Conservation (phyloP, 2,113 vertebrate genomes). For the Zosterops pallidus region DNA sequence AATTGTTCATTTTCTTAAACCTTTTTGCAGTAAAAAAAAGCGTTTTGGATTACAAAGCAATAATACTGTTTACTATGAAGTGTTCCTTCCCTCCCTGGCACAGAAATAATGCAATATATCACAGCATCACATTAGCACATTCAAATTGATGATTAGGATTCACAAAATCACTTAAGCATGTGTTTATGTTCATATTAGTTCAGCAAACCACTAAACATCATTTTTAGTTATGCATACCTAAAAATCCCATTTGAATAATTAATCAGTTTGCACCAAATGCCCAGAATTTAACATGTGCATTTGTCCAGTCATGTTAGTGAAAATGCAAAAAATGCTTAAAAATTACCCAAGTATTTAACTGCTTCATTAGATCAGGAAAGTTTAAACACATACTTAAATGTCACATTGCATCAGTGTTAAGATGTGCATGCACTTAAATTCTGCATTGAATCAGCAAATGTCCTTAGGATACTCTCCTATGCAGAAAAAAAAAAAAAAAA, state of each 20-base stretch:
- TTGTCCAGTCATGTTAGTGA: neutral
- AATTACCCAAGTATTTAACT: neutral
- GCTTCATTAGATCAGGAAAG: neutral
- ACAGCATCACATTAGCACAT: neutral
- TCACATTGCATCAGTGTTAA: neutral
- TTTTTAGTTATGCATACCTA: neutral
- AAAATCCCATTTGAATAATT: neutral
- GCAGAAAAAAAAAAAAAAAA: neutral
- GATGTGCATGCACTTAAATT: neutral
- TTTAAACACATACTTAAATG: neutral
- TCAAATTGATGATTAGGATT: neutral
- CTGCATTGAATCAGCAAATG: neutral
- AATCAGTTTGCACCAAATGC: neutral
- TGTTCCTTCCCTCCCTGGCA: neutral
- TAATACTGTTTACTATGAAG: neutral
- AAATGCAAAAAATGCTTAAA: neutral
- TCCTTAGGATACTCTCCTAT: neutral
- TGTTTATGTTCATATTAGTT: conserved; percentile 5
- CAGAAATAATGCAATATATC: conserved; percentile 11
- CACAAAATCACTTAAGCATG: conserved; percentile 9
- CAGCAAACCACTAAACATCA: neutral
- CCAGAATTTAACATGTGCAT: neutral
- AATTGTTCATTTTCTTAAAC: neutral
- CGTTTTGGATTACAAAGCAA: neutral
- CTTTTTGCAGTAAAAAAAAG: neutral